A percentile compares a stretch with the other conserved stretches of the same genome.
phyloP scores from a whole-genome alignment of 35 echinoderm and acorn worm species.

The Patiria miniata region DNA sequence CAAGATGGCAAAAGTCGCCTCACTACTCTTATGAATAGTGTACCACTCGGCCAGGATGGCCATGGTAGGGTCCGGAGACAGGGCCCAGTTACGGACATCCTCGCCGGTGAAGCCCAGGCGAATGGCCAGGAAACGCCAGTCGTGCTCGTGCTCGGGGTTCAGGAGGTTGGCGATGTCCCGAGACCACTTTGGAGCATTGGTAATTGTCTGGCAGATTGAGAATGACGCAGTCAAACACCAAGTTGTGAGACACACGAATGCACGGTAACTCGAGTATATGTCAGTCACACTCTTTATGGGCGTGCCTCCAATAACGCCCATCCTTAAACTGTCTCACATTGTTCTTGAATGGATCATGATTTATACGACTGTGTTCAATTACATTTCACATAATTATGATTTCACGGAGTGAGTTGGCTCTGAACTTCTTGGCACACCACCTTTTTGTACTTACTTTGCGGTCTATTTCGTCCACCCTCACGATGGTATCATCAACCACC shows the following conservation, averaged over 20 bases:
- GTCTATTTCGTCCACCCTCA: constrained; percentile 91
- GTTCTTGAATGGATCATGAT: no score
- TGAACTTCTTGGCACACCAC: neutral
- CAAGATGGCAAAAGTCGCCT: constrained; percentile 92
- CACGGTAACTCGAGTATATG: no score
- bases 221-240: no score
- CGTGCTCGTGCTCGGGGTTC: constrained; percentile 81
- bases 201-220: constrained; percentile 83
- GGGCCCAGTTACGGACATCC: constrained; percentile 94
- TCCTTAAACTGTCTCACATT: no score
- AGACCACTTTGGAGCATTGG: constrained; percentile 94
- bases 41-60: constrained; percentile 95
- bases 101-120: constrained; percentile 84
- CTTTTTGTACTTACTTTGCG: constrained; percentile 68
- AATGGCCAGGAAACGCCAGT: constrained; percentile 90
- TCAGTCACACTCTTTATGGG: no score
- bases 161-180: constrained; percentile 91
- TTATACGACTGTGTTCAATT: no score
- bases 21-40: constrained; percentile 93
- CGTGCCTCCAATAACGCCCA: no score
- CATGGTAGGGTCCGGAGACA: constrained; percentile 96
- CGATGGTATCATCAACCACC: constrained; percentile 82
- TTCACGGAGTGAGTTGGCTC: no score
- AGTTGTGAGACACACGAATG: no score
- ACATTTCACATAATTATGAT: no score